Evolutionary conservation across 2,113 vertebrate species (phyloP).

Genomic region (Lasiurus cinereus): DNA sequence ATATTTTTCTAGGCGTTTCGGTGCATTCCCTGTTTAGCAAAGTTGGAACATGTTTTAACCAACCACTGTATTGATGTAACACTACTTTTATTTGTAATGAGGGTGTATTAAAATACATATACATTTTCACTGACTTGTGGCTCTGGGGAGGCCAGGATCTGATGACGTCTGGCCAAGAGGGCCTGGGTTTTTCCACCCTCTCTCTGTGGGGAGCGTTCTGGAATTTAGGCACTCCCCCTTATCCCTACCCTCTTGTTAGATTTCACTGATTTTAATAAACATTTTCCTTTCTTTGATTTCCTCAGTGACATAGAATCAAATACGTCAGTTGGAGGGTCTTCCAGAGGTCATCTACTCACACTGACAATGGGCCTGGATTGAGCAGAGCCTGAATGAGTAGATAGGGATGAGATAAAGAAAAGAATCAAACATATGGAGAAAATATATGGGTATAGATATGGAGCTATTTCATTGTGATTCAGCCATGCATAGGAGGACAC

Average conservation of each 20-base stretch:
- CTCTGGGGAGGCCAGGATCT: conserved; percentile 72
- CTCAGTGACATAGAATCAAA: conserved; percentile 61
- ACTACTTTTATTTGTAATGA: conserved; percentile 84
- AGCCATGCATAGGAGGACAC: fast-evolving
- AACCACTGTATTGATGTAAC: conserved; percentile 76
- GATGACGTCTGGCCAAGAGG: conserved; percentile 82
- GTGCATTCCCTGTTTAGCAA: conserved; percentile 71
- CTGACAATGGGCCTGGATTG: background rate
- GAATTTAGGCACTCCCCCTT: conserved; percentile 45
- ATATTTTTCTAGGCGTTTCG: conserved; percentile 70
- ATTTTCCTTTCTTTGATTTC: conserved; percentile 65
- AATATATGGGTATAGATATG: background rate
- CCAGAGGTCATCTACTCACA: conserved; percentile 30
- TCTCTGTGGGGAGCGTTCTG: conserved; percentile 77
- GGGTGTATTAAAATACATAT: conserved; percentile 82
- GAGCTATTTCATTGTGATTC: background rate
- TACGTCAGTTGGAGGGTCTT: conserved; percentile 54
- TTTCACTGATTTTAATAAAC: conserved; percentile 80
- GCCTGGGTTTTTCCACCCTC: conserved; percentile 81
- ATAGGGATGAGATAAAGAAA: background rate
- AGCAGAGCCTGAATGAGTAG: background rate
- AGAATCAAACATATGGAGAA: background rate
- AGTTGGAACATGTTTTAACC: conserved; percentile 70
- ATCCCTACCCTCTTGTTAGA: conserved; percentile 68
- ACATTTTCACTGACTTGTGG: conserved; percentile 84